Percentiles rank a stretch among this genome's conserved stretches.
These are phyloP conservation scores for Teleogryllus oceanicus DNA, from an alignment of 2,888 invertebrate genomes.

Conservation along the genomic window DNA sequence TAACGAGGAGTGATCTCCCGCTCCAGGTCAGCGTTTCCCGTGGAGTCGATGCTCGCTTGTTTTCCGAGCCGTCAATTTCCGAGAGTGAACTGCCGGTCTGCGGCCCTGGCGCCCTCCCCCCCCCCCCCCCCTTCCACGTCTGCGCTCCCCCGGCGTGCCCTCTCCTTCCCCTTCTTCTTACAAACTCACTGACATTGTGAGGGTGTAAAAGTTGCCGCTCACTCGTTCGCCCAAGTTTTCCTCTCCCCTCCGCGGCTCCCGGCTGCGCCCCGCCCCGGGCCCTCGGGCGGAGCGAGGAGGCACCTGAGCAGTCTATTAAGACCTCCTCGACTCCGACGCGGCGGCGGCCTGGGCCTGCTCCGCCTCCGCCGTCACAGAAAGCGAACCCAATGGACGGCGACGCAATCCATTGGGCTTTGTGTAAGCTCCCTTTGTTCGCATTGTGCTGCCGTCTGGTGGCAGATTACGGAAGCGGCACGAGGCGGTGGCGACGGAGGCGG, in stretches of 20 bases:
- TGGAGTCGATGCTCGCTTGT: not conserved
- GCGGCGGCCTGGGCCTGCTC: not conserved
- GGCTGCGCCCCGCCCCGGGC: not conserved
- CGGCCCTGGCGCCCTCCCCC: not conserved
- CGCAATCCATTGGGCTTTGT: conserved; percentile 18
- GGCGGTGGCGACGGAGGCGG: not conserved
- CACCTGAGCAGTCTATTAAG: conserved; percentile 18
- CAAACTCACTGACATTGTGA: not conserved
- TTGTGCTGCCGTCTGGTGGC: conserved; percentile 4
- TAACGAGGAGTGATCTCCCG: no score
- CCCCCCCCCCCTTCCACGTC: not conserved
- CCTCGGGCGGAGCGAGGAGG: not conserved
- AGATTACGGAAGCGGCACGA: conserved; percentile 7
- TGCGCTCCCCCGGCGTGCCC: not conserved
- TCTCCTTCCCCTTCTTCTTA: conserved; percentile 7
- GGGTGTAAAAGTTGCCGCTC: conserved; percentile 1
- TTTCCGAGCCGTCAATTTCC: conserved; percentile 18
- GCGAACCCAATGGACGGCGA: conserved; percentile 1
- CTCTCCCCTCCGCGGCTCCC: not conserved
- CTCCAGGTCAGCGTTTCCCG: not conserved
- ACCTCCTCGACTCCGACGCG: not conserved
- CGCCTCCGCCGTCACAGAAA: not conserved
- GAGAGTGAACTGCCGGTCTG: not conserved
- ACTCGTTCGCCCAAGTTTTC: conserved; percentile 11
- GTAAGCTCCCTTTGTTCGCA: conserved; percentile 9